phyloP scores from a whole-genome alignment of 2,113 vertebrate genomes.

The Phodopus roborovskii region DNA sequence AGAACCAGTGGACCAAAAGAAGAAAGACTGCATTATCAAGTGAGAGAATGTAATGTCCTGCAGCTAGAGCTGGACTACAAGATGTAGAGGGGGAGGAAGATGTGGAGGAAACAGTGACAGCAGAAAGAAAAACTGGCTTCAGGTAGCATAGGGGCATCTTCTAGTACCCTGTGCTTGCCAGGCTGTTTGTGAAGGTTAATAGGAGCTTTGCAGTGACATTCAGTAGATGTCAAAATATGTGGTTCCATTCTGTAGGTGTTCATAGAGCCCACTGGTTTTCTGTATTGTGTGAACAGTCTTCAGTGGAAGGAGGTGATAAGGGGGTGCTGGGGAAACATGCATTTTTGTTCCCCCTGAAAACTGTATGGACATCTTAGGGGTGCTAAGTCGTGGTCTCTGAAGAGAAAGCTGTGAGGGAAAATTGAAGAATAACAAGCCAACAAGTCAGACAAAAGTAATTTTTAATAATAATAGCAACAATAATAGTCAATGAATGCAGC shows the following conservation, averaged over 20 bases:
- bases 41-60: neutral
- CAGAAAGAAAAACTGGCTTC: neutral
- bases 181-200: neutral
- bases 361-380: neutral
- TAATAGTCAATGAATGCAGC: neutral
- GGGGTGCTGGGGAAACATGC: neutral
- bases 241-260: neutral
- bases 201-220: neutral
- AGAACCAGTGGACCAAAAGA: too few relatives aligned
- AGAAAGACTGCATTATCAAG: neutral
- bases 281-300: constrained; percentile 1
- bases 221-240: neutral
- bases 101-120: neutral
- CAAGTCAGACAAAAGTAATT: neutral
- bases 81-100: neutral
- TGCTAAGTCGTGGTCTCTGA: neutral
- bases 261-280: neutral
- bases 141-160: neutral
- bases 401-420: neutral
- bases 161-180: neutral
- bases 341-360: constrained; percentile 18
- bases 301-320: neutral
- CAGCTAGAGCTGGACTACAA: neutral
- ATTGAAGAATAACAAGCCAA: neutral
- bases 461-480: neutral